Conservation (phyloP, 92 coral and sea anemone species). For the Paragorgia papillata region DNA sequence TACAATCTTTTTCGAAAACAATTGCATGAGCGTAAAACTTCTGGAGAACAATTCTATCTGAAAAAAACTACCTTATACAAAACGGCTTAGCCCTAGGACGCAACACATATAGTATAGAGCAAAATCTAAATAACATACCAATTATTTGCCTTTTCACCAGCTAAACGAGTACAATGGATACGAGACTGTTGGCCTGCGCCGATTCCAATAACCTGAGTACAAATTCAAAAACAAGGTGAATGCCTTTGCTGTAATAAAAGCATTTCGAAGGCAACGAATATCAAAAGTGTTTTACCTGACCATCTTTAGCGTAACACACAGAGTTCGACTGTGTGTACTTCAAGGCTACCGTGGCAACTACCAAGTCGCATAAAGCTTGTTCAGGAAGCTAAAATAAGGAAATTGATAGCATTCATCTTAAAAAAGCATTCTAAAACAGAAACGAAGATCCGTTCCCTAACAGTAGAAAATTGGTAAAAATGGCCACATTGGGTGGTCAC, state of each 20-base stretch:
- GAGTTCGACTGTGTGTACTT: slow-evolving; percentile 98
- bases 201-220: slow-evolving; percentile 82
- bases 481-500: no score
- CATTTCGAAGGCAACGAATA: neutral
- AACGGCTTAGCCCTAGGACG: no score
- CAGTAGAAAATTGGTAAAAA: no score
- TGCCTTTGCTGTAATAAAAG: neutral
- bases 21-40: no score
- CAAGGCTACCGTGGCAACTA: slow-evolving; percentile 89
- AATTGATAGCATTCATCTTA: slow-evolving; percentile 2
- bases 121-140: slow-evolving; percentile 52
- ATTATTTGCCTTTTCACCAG: slow-evolving; percentile 98
- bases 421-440: no score
- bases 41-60: no score
- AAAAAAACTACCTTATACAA: no score
- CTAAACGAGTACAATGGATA: slow-evolving; percentile 94
- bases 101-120: no score
- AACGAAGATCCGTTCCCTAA: no score
- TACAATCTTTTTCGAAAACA: no score
- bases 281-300: slow-evolving; percentile 70
- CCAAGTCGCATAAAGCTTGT: slow-evolving; percentile 78
- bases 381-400: slow-evolving; percentile 70
- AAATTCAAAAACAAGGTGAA: neutral
- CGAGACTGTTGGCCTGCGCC: slow-evolving; percentile 99
- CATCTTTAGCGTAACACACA: slow-evolving; percentile 93